Conservation (phyloP, 2,113 vertebrate species). For the Actinemys pallida region DNA sequence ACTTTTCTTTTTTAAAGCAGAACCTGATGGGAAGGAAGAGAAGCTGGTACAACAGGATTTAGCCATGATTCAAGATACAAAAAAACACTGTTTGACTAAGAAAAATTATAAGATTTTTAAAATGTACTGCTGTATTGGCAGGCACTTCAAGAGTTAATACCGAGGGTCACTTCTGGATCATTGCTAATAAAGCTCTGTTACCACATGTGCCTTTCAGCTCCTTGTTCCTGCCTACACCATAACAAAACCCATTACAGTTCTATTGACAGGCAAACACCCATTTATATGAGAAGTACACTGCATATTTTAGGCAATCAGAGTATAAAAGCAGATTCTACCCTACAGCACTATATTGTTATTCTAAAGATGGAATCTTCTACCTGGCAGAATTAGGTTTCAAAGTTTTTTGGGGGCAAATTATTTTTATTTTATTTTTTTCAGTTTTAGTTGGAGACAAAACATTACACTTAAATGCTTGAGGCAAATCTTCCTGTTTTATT, state of each 20-base stretch:
- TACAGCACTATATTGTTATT: background rate
- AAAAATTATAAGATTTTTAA: background rate
- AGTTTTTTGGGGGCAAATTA: slow-evolving; percentile 19
- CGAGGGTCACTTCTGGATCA: slow-evolving; percentile 24
- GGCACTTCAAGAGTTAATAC: background rate
- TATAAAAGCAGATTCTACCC: background rate
- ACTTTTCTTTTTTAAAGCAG: background rate
- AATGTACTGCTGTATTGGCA: background rate
- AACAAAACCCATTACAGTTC: slow-evolving; percentile 24
- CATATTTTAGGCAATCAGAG: background rate
- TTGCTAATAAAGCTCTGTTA: slow-evolving; percentile 16
- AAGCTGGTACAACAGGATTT: background rate
- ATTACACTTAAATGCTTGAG: slow-evolving; percentile 34
- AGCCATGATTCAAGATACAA: background rate
- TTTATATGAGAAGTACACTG: fast-evolving
- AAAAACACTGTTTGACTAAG: background rate
- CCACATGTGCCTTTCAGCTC: slow-evolving; percentile 1
- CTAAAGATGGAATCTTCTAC: slow-evolving; percentile 13
- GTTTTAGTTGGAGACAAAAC: slow-evolving; percentile 63
- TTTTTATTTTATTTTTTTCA: slow-evolving; percentile 2
- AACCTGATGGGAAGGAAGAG: background rate
- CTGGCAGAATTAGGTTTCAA: slow-evolving; percentile 43
- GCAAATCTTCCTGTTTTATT: slow-evolving; percentile 57
- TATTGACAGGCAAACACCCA: slow-evolving; percentile 13
- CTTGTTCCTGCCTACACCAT: slow-evolving; percentile 29